Evolutionary conservation across 2,888 invertebrate species (phyloP).

Genomic region (Cantharis flavilabris): DNA sequence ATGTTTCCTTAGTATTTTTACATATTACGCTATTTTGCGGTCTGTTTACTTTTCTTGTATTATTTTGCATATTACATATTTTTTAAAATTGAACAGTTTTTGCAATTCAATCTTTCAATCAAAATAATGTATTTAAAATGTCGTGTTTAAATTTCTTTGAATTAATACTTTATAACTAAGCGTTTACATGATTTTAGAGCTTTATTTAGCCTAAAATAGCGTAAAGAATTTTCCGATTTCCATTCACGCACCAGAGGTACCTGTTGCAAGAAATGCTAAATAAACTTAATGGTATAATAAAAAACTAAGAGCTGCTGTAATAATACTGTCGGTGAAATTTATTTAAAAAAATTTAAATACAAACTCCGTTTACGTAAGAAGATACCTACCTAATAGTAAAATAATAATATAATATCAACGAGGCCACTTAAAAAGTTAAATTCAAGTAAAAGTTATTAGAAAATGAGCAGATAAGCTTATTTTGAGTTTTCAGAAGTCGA

Average conservation of each 20-base stretch:
- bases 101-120: not conserved
- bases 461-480: not conserved
- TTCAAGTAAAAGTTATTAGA: not conserved
- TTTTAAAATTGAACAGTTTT: not conserved
- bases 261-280: not conserved
- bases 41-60: not conserved
- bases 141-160: not conserved
- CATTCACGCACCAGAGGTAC: not conserved
- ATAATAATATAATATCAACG: not conserved
- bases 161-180: not conserved
- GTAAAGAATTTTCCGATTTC: not conserved
- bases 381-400: not conserved
- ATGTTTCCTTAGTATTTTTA: slow-evolving; percentile 1
- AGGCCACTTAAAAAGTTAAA: not conserved
- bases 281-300: not conserved
- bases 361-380: not conserved
- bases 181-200: no score
- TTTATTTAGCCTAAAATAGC: not conserved
- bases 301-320: not conserved
- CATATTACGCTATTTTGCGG: not conserved
- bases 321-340: not conserved
- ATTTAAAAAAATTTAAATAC: not conserved
- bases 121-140: not conserved
- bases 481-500: not conserved
- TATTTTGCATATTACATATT: not conserved